Base-by-base conservation (phyloP, 2,113 vertebrate species). In the Malurus cyaneus region DNA sequence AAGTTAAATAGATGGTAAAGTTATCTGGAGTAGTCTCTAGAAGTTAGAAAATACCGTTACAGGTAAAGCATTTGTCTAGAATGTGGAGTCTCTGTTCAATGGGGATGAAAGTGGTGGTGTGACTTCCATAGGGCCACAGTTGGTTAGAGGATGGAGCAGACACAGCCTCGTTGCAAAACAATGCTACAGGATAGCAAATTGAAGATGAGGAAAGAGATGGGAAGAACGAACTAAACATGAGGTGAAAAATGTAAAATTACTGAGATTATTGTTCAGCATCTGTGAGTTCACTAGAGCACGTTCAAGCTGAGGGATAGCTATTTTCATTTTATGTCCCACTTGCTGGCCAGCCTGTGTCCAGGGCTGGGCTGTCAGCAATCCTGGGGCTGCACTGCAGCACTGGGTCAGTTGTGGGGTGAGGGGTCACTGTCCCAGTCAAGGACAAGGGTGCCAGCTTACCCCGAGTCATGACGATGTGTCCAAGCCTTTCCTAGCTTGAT, bases 401-500 rank as follows among this genome's bases (percentile, higher is more conserved):
- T 0, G 2, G 8, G 13, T 65, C 80, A 57, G 25, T 5, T 54
- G 10, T 23, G n/a, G 36, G n/a, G 10, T 21, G 12, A 18, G 36
- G 24, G 23, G 7, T 42, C 52, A 14, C 19, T 76, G 61, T 7
- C 78, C 80, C n/a, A 21, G 36, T 6, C 12, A 41, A 50, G 44
- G 23, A 32, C 26, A 39, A 28, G 26, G 7, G 9, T 82, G 13
- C 29, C 64, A 67, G 26, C 24, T 53, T 47, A 50, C 29, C 54
- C 14, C 0, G 0, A 42, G 29, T 18, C 13, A 17, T 1, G 5
- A 14, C 18, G 11, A 23, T 14, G 6, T 42, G 41, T 56, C 36
- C 28, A 42, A 79, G 25, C 29, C 53, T 65, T n/a, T 46, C 74
- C 16, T 14, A 78, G 34, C 24, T n/a, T 50, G 49, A n/a, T 54